Evolutionary conservation across 2,797 vertebrate species (phyloP).

Genomic region (Manis pentadactyla): DNA sequence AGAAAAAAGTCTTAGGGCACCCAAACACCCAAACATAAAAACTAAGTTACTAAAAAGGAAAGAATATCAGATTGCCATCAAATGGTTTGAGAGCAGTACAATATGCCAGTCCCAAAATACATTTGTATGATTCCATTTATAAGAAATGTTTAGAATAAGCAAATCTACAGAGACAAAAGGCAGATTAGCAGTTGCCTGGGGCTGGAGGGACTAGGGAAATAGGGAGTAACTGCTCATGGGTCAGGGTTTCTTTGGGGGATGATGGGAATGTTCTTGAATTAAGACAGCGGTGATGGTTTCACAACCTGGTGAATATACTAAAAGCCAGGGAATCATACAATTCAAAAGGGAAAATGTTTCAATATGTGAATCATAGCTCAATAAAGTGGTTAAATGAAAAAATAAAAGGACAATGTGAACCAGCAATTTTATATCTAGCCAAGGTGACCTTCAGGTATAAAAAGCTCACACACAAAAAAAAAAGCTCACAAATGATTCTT

Average conservation of each 20-base stretch:
- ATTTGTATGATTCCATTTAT: not conserved
- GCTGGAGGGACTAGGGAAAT: not conserved
- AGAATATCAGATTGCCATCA: not conserved
- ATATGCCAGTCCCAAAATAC: not conserved
- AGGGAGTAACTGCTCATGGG: not conserved
- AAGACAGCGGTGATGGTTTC: not conserved
- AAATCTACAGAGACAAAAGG: not conserved
- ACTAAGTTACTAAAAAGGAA: not conserved
- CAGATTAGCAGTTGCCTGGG: not conserved
- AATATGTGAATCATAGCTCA: not conserved
- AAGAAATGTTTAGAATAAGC: not conserved
- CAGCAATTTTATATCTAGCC: not conserved
- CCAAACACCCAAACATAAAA: not conserved
- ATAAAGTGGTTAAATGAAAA: not conserved
- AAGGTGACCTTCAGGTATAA: not conserved
- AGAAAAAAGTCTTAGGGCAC: not conserved
- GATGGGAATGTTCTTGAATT: not conserved
- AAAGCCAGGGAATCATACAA: not conserved
- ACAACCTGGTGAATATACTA: not conserved
- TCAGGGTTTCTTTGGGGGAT: not conserved
- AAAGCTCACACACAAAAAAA: not conserved
- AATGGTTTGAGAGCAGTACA: not conserved
- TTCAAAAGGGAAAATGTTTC: not conserved
- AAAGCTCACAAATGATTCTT: not conserved
- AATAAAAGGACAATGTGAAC: not conserved